Conservation (phyloP, 2,797 vertebrate genomes). For the Microhierax caerulescens region DNA sequence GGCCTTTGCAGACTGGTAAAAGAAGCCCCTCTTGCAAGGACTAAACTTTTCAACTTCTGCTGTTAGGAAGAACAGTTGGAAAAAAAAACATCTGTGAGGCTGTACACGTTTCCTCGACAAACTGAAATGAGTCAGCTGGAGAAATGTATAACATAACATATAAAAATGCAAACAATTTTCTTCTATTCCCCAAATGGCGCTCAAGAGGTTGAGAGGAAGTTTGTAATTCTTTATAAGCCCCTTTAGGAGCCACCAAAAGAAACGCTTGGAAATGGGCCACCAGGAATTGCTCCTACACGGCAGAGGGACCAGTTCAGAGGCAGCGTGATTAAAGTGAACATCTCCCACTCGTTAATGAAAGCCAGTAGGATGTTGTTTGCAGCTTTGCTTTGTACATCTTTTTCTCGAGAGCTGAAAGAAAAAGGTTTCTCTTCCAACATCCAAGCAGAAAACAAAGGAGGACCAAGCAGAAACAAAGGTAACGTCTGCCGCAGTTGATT, state of each 20-base stretch:
- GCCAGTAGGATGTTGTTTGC: not conserved
- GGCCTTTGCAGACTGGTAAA: not conserved
- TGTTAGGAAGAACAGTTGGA: not conserved
- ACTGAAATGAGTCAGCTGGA: slow-evolving; percentile 14
- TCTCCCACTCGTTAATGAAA: not conserved
- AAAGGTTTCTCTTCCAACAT: not conserved
- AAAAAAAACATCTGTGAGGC: slow-evolving; percentile 1
- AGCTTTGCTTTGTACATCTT: not conserved
- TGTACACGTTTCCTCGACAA: slow-evolving; percentile 22
- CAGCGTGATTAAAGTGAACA: not conserved
- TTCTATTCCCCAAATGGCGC: not conserved
- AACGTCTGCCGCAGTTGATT: not conserved
- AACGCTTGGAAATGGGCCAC: not conserved
- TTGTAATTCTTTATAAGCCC: slow-evolving; percentile 16
- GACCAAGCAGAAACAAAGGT: too few relatives aligned
- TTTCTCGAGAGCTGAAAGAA: not conserved
- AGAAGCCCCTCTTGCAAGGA: not conserved
- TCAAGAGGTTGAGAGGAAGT: slow-evolving; percentile 16
- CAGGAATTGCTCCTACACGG: not conserved
- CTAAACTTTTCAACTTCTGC: slow-evolving; percentile 42
- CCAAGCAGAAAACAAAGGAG: not conserved
- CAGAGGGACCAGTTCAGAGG: not conserved
- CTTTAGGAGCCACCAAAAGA: slow-evolving; percentile 32
- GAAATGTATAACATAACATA: slow-evolving; percentile 10
- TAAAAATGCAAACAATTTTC: slow-evolving; percentile 52